A percentile compares a stretch with the other conserved stretches of the same genome.
These are phyloP conservation scores for Cephus rjabovi DNA, from an alignment of 2,888 invertebrate genomes.

Conservation along the genomic window DNA sequence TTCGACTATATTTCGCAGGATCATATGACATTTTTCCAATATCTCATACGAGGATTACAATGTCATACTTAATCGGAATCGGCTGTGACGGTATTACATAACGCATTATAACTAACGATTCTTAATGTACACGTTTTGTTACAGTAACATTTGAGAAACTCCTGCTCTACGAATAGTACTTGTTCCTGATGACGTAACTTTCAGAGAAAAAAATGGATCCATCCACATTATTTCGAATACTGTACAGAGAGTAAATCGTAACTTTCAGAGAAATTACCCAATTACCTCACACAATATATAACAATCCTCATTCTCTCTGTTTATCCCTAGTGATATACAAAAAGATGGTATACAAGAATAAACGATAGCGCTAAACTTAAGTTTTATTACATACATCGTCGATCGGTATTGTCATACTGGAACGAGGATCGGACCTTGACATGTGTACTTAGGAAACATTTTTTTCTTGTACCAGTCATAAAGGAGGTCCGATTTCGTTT, in stretches of 20 bases:
- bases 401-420: constrained; percentile 43
- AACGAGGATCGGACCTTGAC: background rate
- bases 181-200: background rate
- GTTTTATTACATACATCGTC: constrained; percentile 36
- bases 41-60: constrained; percentile 27
- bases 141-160: constrained; percentile 35
- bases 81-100: constrained; percentile 23
- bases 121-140: constrained; percentile 31
- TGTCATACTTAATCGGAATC: constrained; percentile 21
- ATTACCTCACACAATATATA: constrained; percentile 20
- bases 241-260: constrained; percentile 10
- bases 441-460: background rate
- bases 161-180: constrained; percentile 29
- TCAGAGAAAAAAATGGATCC: background rate
- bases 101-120: constrained; percentile 27
- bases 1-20: constrained; percentile 38
- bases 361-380: constrained; percentile 33
- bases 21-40: constrained; percentile 35
- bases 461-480: background rate
- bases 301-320: constrained; percentile 19
- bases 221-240: background rate
- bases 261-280: no score
- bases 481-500: background rate
- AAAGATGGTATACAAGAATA: constrained; percentile 39
- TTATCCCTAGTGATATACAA: constrained; percentile 37